Evolutionary conservation across 1,140 invertebrate species (phyloP).

Genomic region (Lanistes nyassanus): DNA sequence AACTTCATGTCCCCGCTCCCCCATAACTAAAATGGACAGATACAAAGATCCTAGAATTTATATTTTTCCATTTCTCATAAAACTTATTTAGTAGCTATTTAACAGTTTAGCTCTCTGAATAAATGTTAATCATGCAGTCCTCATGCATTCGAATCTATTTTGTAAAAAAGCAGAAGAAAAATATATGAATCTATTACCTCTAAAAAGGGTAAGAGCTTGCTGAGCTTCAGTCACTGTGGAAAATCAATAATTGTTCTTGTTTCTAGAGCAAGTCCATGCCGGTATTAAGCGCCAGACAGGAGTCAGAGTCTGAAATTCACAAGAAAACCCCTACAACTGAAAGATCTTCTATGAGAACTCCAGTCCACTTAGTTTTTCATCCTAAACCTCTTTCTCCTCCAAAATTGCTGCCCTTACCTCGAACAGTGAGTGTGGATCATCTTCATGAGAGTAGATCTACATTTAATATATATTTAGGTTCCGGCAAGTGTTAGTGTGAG

Average conservation of each 20-base stretch:
- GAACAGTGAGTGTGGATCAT: constrained; percentile 58
- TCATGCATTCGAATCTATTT: too few relatives aligned
- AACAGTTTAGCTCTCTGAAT: too few relatives aligned
- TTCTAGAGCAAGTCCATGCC: constrained; percentile 22
- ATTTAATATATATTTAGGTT: too few relatives aligned
- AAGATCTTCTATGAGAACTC: constrained; percentile 25
- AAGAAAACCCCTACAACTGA: background rate
- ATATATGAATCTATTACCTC: background rate
- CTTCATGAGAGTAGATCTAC: too few relatives aligned
- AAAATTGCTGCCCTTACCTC: constrained; percentile 55
- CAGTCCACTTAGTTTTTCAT: constrained; percentile 53
- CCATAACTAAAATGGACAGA: too few relatives aligned
- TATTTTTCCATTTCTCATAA: too few relatives aligned
- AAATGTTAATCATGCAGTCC: too few relatives aligned
- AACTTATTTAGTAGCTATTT: too few relatives aligned
- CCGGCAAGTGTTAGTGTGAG: too few relatives aligned
- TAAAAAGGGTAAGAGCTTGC: background rate
- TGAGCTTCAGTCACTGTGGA: background rate
- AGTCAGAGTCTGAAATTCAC: background rate
- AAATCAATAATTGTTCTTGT: background rate
- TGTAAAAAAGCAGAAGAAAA: background rate
- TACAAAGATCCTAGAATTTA: too few relatives aligned
- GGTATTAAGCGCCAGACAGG: background rate
- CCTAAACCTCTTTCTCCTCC: constrained; percentile 63
- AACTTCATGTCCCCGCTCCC: too few relatives aligned